Evolutionary conservation across 2,113 vertebrate genomes (phyloP), one percentile per base, ranked within the genome.

Genomic region (Alaudala cheleensis): DNA sequence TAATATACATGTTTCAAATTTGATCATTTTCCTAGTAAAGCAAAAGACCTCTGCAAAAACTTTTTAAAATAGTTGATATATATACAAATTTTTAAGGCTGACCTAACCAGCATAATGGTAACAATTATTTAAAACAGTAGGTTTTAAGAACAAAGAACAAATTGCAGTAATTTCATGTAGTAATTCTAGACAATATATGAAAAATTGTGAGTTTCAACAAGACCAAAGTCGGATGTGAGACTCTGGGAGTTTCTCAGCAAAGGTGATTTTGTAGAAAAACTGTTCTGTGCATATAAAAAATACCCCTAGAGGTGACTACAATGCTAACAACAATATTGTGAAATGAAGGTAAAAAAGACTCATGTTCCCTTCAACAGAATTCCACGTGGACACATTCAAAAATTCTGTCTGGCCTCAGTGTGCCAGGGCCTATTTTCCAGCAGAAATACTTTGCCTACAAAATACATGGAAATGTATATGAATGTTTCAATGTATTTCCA

Each of bases 251-350:
- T 91, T 83, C 93, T 96, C 64, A 64, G 60, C 39, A 92, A 81
- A 93, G 60, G 40, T 92, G 31, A 81, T 93, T 94, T 74, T 84
- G 50, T 72, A 70, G 34, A 82, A 83, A 80, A 92, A n/a, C 12
- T 6, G 3, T 65, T 82, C 45, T 54, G 40, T 69, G 31, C 66
- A 66, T 92, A 66, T n/a, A 64, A 86, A 90, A 92, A 70, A 45
- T 61, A 39, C 29, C 69, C 31, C 49, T 86, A 45, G 86, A 86
- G 34, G 57, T 76, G 62, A 39, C 54, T 70, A 33, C 65, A 65
- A 37, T 71, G 69, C 37, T 90, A 91, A 90, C 49, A 81, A 91
- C 53, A 88, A 83, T 92, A 84, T 86, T 91, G 79, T 88, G 71
- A 95, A 92, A 88, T 95, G 88, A 93, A 81, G 50, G 4, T 81